Base-by-base conservation (phyloP, 2,113 vertebrate species). In the western clawed frog (Xenopus tropicalis) region DNA sequence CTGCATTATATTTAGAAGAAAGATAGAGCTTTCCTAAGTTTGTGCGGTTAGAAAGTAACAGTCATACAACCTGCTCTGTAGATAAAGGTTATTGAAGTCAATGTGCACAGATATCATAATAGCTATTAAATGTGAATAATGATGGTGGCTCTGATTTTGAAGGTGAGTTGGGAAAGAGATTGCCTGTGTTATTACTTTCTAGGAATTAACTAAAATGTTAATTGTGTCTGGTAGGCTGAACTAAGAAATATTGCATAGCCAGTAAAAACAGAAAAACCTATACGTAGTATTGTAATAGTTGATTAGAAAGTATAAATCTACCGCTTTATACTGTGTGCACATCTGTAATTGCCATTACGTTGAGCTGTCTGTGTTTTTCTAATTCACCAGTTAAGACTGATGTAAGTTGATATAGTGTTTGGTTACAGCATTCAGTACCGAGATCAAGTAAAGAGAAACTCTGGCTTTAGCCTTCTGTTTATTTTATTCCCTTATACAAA, bases 371-470 rank as follows among this genome's bases (percentile, higher is more conserved):
- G 64, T 51, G 20, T 58, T 68, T 46, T 74, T 66, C 23, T 29
- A 66, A 42, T 68, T 68, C 24, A 61, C 63, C n/a, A 74, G 57
- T 67, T 68, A 61, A 61, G 56, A 46, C 48, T 61, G 64, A 46
- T 59, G 72, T 74, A 74, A 74, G 43, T 29, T 68, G 72, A 68
- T 68, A 67, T 68, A 37, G 72, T 68, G 72, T 67, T 66, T 58
- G 21, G 44, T 61, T 61, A 51, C 56, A 51, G 56, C 13, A 66
- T 43, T 72, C 59, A 74, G 42, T 74, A 61, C 29, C 14, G 42
- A 66, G n/a, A 74, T 74, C 19, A 61, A 61, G 24, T 25, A 67
- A 37, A 44, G 63, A 66, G 46, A 48, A 48, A 8, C 11, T 48
- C 16, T 48, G 16, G 46, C 46, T 37, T 37, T 37, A 37, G 29